Evolutionary conservation across 2,888 invertebrate genomes (phyloP).

Genomic region (Drosophila anomelani): DNA sequence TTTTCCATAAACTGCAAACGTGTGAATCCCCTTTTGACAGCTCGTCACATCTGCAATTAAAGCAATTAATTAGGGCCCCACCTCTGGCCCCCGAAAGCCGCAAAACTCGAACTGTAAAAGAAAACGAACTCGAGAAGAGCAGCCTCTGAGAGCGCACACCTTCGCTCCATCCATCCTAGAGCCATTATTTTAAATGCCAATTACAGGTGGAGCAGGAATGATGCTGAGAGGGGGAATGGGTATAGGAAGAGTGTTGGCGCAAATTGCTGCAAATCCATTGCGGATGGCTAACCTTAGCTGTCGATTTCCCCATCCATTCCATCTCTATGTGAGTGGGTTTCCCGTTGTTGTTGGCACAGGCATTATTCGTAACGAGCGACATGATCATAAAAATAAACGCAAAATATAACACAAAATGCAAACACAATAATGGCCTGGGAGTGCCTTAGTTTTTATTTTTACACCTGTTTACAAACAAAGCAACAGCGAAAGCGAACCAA

Average conservation of each 20-base stretch:
- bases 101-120: conserved; percentile 27
- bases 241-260: conserved; percentile 40
- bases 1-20: conserved; percentile 19
- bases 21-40: conserved; percentile 49
- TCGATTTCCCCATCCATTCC: conserved; percentile 31
- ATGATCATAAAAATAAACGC: conserved; percentile 80
- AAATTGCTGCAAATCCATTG: conserved; percentile 74
- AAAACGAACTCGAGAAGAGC: conserved; percentile 13
- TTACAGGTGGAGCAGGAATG: conserved; percentile 52
- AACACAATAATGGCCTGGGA: conserved; percentile 64
- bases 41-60: conserved; percentile 47
- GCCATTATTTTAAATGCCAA: conserved; percentile 62
- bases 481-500: conserved; percentile 7
- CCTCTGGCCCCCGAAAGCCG: conserved; percentile 9
- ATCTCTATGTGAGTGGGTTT: conserved; percentile 17
- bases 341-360: conserved; percentile 60
- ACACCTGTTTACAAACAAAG: conserved; percentile 74
- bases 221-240: conserved; percentile 1
- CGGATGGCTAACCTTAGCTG: conserved; percentile 41
- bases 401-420: conserved; percentile 73
- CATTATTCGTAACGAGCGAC: conserved; percentile 78
- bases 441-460: conserved; percentile 79
- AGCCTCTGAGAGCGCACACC: neutral
- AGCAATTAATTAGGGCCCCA: conserved; percentile 67
- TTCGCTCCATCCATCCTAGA: conserved; percentile 6